Conservation (phyloP, 2,113 vertebrate genomes). For the Oxyura jamaicensis region DNA sequence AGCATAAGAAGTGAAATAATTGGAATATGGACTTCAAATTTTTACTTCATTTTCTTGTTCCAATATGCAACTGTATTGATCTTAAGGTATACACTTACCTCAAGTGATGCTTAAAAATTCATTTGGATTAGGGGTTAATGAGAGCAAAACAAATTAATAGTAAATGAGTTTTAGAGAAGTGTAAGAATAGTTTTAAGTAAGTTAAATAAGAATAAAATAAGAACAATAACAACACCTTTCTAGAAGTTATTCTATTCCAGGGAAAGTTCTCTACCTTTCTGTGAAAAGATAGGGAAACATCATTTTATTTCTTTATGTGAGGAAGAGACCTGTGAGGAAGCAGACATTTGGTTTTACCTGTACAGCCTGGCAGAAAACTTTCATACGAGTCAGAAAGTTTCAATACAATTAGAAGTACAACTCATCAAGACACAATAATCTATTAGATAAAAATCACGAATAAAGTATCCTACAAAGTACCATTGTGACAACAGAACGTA, state of each 20-base stretch:
- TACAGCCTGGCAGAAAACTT: background rate
- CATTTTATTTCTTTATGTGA: background rate
- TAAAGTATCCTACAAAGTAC: background rate
- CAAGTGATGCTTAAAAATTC: background rate
- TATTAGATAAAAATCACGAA: background rate
- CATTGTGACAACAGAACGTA: background rate
- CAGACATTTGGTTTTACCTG: background rate
- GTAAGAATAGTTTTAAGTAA: background rate
- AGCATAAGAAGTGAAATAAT: background rate
- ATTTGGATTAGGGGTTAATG: background rate
- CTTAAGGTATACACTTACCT: background rate
- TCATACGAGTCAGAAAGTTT: background rate
- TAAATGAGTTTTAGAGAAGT: background rate
- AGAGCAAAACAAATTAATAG: background rate
- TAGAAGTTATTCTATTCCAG: background rate
- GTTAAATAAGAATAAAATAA: background rate
- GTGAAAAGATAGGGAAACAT: background rate
- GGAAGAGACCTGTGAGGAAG: background rate
- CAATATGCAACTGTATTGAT: background rate
- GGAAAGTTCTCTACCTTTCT: background rate
- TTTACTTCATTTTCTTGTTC: background rate
- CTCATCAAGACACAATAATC: background rate
- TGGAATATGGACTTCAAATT: background rate
- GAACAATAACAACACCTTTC: background rate
- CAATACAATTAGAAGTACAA: background rate